Evolutionary conservation across 2,113 vertebrate genomes (phyloP), one percentile per base, ranked within the genome.

Genomic region (Chamaea fasciata): DNA sequence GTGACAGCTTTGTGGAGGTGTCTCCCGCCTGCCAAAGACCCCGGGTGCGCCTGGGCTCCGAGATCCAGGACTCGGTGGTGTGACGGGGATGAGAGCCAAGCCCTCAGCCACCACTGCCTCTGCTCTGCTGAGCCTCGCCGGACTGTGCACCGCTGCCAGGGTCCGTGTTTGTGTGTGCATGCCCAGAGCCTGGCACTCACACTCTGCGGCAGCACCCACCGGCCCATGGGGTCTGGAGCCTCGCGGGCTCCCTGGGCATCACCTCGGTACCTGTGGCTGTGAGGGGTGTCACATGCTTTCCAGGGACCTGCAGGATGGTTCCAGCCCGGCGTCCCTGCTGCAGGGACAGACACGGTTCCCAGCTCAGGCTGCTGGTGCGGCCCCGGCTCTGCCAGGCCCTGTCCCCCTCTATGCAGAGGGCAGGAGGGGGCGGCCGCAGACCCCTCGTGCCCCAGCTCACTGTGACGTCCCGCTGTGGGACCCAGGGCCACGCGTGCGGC

Each of bases 51-150:
- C 98, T 99, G 50, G 99, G 99, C 93, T 99, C 99, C 0, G 99
- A 99, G 96, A 99, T 99, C 95, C 99, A 99, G 97, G 99, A 99
- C 98, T 99, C 99, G 0, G 98, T 99, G 73, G 99, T 99, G 95
- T 99, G 98, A 99, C 0, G 3, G 70, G 65, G 62, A 4, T 2
- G 6, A 31, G 46, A 79, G 41, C 55, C 4, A 1, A 59, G 56
- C 81, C 83, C 75, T 30, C 4, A 0, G 13, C 46, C 30, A 1
- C 16, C 0, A 39, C 62, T 2, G 2, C 68, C n/a, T 71, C 68
- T 94, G 87, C 95, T 92, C 74, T 47, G 67, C 89, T 94, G 96
- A 96, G 94, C 94, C 96, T 86, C 7, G 0, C 50, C 1, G 26
- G 84, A 15, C 55, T 17, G 0, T 3, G 3, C 5, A 23, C 59